These are phyloP conservation scores for Mimumesa dahlbomi DNA, from an alignment of 2,888 invertebrate genomes.

Conservation along the genomic window DNA sequence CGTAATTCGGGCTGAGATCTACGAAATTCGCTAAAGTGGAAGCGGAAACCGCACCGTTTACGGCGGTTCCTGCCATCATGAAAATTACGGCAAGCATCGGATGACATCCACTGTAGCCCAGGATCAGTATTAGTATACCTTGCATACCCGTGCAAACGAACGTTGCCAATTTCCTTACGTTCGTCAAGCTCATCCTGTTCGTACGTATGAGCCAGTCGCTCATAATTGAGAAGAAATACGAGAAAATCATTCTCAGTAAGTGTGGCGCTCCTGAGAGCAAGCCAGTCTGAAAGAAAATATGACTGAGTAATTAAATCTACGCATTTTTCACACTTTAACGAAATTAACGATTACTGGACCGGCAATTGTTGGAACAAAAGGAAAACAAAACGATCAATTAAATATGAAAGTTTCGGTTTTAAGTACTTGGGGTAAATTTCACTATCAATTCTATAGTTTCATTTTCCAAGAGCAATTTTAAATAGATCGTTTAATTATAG, in stretches of 20 bases:
- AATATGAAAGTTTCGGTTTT: too few species aligned
- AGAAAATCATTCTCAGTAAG: constrained; percentile 83
- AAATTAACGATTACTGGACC: too few species aligned
- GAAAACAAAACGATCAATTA: too few species aligned
- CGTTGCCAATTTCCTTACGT: constrained; percentile 85
- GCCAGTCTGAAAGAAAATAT: constrained; percentile 81
- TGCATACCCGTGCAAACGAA: constrained; percentile 83
- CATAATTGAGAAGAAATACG: constrained; percentile 82
- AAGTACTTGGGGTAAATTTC: too few species aligned
- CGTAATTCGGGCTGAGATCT: constrained; percentile 85
- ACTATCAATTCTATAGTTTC: too few species aligned
- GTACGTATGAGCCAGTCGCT: constrained; percentile 83
- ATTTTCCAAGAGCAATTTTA: too few species aligned
- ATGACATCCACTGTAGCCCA: constrained; percentile 85
- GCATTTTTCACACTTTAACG: too few species aligned
- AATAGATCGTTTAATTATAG: too few species aligned
- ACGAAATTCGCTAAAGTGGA: constrained; percentile 86
- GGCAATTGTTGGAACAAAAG: too few species aligned
- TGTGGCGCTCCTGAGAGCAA: constrained; percentile 85
- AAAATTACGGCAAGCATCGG: constrained; percentile 83
- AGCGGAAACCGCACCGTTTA: constrained; percentile 86
- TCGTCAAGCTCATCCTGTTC: constrained; percentile 83
- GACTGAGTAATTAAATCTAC: too few species aligned
- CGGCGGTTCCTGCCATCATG: constrained; percentile 84
- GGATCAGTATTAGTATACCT: constrained; percentile 83